Conservation (phyloP, 2,113 vertebrate genomes). For the Amphiprion ocellaris region DNA sequence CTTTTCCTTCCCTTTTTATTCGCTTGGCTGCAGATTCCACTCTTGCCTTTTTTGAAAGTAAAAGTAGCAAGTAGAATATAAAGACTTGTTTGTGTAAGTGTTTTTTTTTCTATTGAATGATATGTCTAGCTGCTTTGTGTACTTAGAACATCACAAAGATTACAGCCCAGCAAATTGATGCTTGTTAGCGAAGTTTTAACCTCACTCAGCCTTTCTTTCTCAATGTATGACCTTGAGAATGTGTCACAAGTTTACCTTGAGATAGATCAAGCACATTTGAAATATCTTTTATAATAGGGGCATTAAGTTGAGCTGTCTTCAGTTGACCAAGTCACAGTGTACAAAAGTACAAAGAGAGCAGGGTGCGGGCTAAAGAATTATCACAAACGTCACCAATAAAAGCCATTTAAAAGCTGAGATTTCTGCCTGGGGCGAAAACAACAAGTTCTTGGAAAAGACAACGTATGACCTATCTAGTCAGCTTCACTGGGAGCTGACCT, state of each 20-base stretch:
- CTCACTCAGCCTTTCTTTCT: neutral
- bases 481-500: conserved; percentile 69
- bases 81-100: too few relatives aligned
- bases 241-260: neutral
- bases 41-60: neutral
- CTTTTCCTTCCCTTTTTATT: neutral
- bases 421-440: conserved; percentile 16
- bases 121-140: neutral
- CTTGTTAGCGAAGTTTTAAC: neutral
- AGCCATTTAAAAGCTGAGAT: conserved; percentile 4
- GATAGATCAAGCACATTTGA: neutral
- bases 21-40: conserved; percentile 1
- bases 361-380: neutral
- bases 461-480: conserved; percentile 60
- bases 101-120: too few relatives aligned
- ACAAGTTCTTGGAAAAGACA: conserved; percentile 35
- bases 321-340: neutral
- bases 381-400: conserved; percentile 3
- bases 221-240: neutral
- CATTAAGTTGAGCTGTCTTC: neutral
- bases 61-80: neutral
- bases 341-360: neutral
- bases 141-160: conserved; percentile 2
- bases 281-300: neutral
- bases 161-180: neutral